Evolutionary conservation across 2,888 invertebrate genomes (phyloP).

Genomic region (Holacanthella duospinosa): DNA sequence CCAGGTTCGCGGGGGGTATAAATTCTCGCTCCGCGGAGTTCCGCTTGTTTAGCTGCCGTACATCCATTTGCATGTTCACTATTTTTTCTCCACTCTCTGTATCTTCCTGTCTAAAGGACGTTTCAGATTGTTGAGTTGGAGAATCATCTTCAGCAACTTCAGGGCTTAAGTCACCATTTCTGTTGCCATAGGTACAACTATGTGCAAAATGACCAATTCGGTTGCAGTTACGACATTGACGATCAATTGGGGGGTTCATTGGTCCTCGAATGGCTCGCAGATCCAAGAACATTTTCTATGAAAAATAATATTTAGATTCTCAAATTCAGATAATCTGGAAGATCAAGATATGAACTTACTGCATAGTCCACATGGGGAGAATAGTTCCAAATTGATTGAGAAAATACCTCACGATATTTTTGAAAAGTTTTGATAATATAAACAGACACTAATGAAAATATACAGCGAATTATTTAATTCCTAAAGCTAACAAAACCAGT

Average conservation of each 20-base stretch:
- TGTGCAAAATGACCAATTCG: conserved; percentile 48
- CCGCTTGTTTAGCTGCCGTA: too few species aligned
- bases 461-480: not conserved
- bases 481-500: not conserved
- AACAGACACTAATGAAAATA: conserved; percentile 43
- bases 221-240: conserved; percentile 47
- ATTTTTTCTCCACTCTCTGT: too few species aligned
- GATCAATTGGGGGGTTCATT: conserved; percentile 45
- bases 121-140: too few species aligned
- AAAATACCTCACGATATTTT: conserved; percentile 42
- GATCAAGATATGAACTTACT: not conserved
- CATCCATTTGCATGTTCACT: too few species aligned
- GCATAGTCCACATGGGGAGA: not conserved
- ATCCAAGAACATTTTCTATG: not conserved
- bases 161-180: not conserved
- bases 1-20: too few species aligned
- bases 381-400: not conserved
- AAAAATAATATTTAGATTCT: not conserved
- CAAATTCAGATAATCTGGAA: not conserved
- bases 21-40: too few species aligned
- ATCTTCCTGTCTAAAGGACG: too few species aligned
- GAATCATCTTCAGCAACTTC: not conserved
- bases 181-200: conserved; percentile 41
- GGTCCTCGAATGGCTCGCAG: conserved; percentile 1
- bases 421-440: conserved; percentile 44